Evolutionary conservation across 2,113 vertebrate species (phyloP).

Genomic region (Cynocephalus volans): DNA sequence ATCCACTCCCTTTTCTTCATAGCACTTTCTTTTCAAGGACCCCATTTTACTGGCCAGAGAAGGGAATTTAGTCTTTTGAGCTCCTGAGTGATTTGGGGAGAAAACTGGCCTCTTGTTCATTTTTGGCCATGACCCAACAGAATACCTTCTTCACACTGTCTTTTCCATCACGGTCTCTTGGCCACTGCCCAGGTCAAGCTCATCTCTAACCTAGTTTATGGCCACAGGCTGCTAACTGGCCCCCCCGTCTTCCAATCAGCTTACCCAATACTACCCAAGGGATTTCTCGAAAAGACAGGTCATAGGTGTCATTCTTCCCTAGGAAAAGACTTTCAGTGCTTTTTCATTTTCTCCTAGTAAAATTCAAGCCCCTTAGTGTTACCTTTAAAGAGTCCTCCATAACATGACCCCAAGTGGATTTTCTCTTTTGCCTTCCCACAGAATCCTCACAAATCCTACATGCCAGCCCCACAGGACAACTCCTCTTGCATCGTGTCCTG

Average conservation of each 20-base stretch:
- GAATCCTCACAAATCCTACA: not conserved
- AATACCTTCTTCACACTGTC: not conserved
- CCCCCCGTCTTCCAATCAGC: not conserved
- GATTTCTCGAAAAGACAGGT: not conserved
- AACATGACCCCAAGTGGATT: not conserved
- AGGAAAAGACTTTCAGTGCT: not conserved
- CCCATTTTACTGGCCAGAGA: not conserved
- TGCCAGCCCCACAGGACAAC: not conserved
- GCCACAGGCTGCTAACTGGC: not conserved
- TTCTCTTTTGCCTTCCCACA: not conserved
- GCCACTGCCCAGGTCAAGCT: not conserved
- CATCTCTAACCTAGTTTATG: not conserved
- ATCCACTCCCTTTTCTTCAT: not conserved
- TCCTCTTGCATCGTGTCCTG: fast-evolving
- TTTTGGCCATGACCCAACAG: not conserved
- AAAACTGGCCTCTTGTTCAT: not conserved
- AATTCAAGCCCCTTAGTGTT: not conserved
- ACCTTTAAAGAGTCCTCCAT: not conserved
- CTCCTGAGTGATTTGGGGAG: not conserved
- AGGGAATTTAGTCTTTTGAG: not conserved
- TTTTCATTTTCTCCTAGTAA: not conserved
- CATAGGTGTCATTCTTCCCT: not conserved
- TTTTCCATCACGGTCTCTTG: not conserved
- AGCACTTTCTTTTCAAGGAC: not conserved
- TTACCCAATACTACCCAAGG: not conserved